phyloP scores from a whole-genome alignment of 1,140 invertebrate genomes.

The Diachasmimorpha longicaudata region DNA sequence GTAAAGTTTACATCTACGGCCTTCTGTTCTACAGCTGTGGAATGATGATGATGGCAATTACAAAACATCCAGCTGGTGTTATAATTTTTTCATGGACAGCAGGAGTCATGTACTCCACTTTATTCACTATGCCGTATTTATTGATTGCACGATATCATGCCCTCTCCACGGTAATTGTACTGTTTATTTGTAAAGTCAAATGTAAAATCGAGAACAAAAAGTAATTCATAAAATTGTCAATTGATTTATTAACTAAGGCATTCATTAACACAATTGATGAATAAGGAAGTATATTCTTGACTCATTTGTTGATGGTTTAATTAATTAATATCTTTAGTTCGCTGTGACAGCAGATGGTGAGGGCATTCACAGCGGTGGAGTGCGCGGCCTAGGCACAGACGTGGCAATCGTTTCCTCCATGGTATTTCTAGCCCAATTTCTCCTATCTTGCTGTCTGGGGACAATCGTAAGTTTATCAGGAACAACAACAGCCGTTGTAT shows the following conservation, averaged over 20 bases:
- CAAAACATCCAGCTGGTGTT: constrained; percentile 78
- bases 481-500: constrained; percentile 87
- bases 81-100: constrained; percentile 89
- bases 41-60: constrained; percentile 87
- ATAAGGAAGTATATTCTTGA: too few species aligned
- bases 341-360: constrained; percentile 66
- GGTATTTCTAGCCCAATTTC: constrained; percentile 94
- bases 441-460: constrained; percentile 86
- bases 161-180: constrained; percentile 74
- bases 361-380: constrained; percentile 59
- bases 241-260: not conserved
- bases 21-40: constrained; percentile 86
- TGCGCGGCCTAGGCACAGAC: constrained; percentile 91
- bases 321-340: constrained; percentile 65
- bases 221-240: not conserved
- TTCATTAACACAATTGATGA: too few species aligned
- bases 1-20: constrained; percentile 87
- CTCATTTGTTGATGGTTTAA: not conserved
- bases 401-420: constrained; percentile 92
- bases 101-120: constrained; percentile 95
- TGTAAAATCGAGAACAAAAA: too few species aligned
- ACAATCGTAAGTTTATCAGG: constrained; percentile 79
- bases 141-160: constrained; percentile 93
- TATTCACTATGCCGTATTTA: constrained; percentile 97
- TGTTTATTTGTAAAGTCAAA: too few species aligned